Conservation (phyloP, 2,797 vertebrate species). For the Myotis vivesi region DNA sequence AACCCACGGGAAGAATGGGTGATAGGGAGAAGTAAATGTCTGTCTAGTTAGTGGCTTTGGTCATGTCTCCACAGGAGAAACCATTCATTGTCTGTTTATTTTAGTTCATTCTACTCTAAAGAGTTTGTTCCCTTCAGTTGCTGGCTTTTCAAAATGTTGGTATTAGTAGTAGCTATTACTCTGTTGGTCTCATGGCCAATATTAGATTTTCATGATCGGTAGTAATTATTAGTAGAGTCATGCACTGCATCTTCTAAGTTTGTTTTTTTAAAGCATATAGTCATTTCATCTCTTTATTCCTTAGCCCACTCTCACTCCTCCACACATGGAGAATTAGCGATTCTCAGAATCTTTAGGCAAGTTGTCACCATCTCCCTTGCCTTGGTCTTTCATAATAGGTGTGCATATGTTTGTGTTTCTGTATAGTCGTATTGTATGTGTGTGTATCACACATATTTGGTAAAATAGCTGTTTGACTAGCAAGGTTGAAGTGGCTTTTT, state of each 20-base stretch:
- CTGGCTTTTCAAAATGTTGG: constrained; percentile 1
- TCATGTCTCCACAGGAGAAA: constrained; percentile 10
- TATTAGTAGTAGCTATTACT: background rate
- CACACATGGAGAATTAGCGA: background rate
- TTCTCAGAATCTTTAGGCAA: background rate
- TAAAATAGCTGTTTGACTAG: constrained; percentile 38
- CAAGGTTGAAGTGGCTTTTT: constrained; percentile 66
- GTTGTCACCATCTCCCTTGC: background rate
- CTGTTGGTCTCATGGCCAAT: background rate
- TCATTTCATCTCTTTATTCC: background rate
- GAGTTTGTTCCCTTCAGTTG: background rate
- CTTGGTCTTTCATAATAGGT: background rate
- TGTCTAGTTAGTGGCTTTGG: background rate
- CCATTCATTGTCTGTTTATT: background rate
- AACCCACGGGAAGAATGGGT: constrained; percentile 10
- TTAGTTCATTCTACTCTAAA: constrained; percentile 30
- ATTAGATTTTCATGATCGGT: background rate
- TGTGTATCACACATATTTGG: background rate
- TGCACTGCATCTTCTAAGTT: background rate
- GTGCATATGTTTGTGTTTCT: background rate
- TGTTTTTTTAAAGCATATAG: background rate
- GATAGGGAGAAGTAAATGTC: constrained; percentile 22
- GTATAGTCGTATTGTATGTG: background rate
- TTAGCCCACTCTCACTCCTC: background rate
- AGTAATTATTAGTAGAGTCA: background rate